Percentiles rank a stretch among this genome's conserved stretches.
These are phyloP conservation scores for Ostrea edulis DNA, from an alignment of 1,140 invertebrate species.

Conservation along the genomic window DNA sequence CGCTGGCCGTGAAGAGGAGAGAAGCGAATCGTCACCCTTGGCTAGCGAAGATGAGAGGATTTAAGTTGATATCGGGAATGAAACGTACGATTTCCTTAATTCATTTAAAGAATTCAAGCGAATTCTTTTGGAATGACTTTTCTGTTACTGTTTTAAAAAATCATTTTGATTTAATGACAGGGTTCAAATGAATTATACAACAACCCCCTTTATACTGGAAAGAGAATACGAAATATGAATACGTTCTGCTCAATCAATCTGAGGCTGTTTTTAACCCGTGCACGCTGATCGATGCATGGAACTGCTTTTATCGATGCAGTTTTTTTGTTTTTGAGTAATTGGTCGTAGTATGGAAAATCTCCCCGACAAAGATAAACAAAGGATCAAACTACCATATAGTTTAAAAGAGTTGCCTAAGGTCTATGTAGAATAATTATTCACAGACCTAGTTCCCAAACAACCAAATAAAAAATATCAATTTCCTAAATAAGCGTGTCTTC, in stretches of 20 bases:
- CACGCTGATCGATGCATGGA: constrained; percentile 22
- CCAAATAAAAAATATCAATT: not conserved
- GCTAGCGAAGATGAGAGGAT: too few species aligned
- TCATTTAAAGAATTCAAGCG: too few species aligned
- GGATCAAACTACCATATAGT: not conserved
- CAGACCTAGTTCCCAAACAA: not conserved
- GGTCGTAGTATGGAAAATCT: not conserved
- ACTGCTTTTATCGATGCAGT: constrained; percentile 18
- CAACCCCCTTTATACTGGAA: too few species aligned
- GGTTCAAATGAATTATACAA: too few species aligned
- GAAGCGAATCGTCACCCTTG: too few species aligned
- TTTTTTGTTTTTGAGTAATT: constrained; percentile 35
- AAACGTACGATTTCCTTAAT: too few species aligned
- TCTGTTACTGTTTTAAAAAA: too few species aligned
- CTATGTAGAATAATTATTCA: not conserved
- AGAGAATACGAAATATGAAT: not conserved
- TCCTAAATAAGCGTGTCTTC: not conserved
- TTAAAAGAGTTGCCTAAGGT: not conserved
- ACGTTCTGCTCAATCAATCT: not conserved
- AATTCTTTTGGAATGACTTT: too few species aligned
- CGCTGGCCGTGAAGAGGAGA: too few species aligned
- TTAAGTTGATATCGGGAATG: too few species aligned
- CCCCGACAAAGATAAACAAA: constrained; percentile 15
- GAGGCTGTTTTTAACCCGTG: not conserved
- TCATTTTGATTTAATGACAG: too few species aligned